A percentile compares a stretch with the other conserved stretches of the same genome.
These are phyloP conservation scores for Nephila pilipes DNA, from an alignment of 1,140 invertebrate species.

Conservation along the genomic window DNA sequence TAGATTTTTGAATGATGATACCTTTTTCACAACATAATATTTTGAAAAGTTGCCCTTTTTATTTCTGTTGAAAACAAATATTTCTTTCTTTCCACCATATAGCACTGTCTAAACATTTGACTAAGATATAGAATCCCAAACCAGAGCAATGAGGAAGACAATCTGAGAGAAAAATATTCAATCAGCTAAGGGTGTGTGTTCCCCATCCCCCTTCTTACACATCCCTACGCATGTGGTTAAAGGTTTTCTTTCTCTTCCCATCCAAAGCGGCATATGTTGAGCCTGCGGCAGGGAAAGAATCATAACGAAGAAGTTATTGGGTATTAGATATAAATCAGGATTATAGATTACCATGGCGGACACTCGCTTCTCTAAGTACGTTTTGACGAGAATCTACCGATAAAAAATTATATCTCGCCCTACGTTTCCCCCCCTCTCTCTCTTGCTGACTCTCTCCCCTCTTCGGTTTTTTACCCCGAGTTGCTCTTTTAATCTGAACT, in stretches of 20 bases:
- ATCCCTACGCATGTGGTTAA: constrained; percentile 29
- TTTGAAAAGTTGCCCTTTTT: neutral
- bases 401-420: constrained; percentile 49
- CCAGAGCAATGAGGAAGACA: neutral
- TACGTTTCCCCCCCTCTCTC: too few relatives aligned
- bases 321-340: constrained; percentile 69
- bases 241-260: constrained; percentile 30
- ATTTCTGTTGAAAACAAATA: neutral
- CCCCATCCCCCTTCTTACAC: neutral
- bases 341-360: constrained; percentile 59
- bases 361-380: constrained; percentile 38
- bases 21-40: neutral
- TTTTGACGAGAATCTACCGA: constrained; percentile 60
- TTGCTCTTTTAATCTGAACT: constrained; percentile 41
- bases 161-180: neutral
- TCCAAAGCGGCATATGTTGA: constrained; percentile 52
- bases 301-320: constrained; percentile 69
- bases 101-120: neutral
- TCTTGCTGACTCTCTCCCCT: neutral
- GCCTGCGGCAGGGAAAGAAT: constrained; percentile 41
- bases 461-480: neutral
- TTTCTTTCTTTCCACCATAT: neutral
- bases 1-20: too few relatives aligned
- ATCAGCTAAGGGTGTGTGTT: neutral
- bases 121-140: neutral